Percentiles rank a stretch among this genome's conserved stretches.
Conservation (phyloP, 2,113 vertebrate genomes). For the Takifugu bimaculatus region DNA sequence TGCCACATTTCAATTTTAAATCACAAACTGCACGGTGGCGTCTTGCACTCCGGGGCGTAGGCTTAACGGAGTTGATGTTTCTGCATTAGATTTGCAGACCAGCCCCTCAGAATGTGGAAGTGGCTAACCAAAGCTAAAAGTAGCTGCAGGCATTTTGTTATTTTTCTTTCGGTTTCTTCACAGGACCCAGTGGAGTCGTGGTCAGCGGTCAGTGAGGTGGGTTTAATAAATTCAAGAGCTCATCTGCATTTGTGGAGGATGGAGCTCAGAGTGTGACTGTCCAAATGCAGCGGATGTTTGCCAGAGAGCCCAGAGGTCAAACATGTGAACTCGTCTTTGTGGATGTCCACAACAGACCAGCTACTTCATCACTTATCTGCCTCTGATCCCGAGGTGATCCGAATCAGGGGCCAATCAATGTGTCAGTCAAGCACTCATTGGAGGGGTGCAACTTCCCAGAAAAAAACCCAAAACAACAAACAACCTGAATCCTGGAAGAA, state of each 20-base stretch:
- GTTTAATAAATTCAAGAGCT: conserved; percentile 41
- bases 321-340: conserved; percentile 11
- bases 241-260: conserved; percentile 35
- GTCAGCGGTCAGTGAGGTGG: conserved; percentile 20
- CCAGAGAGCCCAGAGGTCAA: not conserved
- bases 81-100: conserved; percentile 38
- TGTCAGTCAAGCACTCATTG: conserved; percentile 32
- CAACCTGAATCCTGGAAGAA: conserved; percentile 55
- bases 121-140: conserved; percentile 37
- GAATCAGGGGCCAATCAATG: conserved; percentile 1
- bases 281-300: conserved; percentile 7
- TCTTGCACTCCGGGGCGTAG: conserved; percentile 18
- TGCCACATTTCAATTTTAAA: conserved; percentile 52
- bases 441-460: too few species aligned
- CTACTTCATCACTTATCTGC: not conserved
- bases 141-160: conserved; percentile 13
- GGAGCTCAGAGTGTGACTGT: conserved; percentile 28
- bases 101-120: conserved; percentile 18
- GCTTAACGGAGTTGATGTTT: conserved; percentile 44
- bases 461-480: not conserved
- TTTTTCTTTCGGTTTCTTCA: conserved; percentile 16
- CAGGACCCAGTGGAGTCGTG: conserved; percentile 18
- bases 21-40: conserved; percentile 37
- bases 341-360: conserved; percentile 3
- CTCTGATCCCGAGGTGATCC: conserved; percentile 13